Evolutionary conservation across 2,888 invertebrate species (phyloP).

Genomic region (Capitulum mitella): DNA sequence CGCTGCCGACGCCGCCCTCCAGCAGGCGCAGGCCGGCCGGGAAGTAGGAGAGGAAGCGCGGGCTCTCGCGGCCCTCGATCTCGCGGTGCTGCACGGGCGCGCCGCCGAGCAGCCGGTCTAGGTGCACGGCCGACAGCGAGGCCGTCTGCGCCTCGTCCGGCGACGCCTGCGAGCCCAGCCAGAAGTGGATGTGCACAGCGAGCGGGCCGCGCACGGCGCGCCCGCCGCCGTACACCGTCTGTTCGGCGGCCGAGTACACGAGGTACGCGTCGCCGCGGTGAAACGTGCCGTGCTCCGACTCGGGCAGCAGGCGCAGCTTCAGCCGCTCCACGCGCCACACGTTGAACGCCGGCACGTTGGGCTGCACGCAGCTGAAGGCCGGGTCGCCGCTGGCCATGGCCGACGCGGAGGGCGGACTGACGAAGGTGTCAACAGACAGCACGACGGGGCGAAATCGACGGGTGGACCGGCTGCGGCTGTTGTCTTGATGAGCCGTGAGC

Average conservation of each 20-base stretch:
- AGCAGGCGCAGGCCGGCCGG: constrained; percentile 58
- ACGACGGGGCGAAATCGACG: too few relatives aligned
- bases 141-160: constrained; percentile 74
- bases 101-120: constrained; percentile 70
- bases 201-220: constrained; percentile 43
- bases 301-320: constrained; percentile 63
- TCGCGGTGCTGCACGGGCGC: constrained; percentile 75
- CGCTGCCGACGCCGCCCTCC: constrained; percentile 51
- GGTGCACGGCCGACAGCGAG: constrained; percentile 75
- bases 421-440: too few relatives aligned
- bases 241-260: constrained; percentile 61
- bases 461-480: too few relatives aligned
- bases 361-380: constrained; percentile 71
- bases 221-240: constrained; percentile 40
- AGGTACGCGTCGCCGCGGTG: constrained; percentile 78
- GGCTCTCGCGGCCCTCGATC: constrained; percentile 73
- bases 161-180: constrained; percentile 69
- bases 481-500: too few relatives aligned
- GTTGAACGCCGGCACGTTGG: constrained; percentile 67
- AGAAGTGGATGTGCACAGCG: constrained; percentile 84
- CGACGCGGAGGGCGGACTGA: too few relatives aligned
- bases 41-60: constrained; percentile 78
- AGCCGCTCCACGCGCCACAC: constrained; percentile 85
- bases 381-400: constrained; percentile 41
- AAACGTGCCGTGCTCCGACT: constrained; percentile 70